These are phyloP conservation scores for Spilarctia lutea DNA, from an alignment of 2,888 invertebrate species.

Conservation along the genomic window DNA sequence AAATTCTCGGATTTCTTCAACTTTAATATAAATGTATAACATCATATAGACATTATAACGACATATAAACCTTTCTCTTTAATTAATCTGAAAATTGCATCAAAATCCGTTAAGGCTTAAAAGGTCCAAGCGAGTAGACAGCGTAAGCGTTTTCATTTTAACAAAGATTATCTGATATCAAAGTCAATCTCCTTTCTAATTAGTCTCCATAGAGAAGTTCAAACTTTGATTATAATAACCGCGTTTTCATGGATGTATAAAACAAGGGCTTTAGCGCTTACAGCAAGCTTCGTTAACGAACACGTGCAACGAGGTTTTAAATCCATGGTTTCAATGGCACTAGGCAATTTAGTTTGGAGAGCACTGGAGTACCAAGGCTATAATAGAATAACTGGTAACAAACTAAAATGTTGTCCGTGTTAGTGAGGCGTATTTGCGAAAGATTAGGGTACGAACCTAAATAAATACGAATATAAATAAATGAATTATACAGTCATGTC, in stretches of 20 bases:
- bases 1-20: too few relatives aligned
- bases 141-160: too few relatives aligned
- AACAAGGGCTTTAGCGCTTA: constrained; percentile 33
- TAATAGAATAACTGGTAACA: not conserved
- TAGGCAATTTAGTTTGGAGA: not conserved
- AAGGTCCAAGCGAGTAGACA: too few relatives aligned
- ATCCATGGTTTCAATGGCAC: constrained; percentile 4
- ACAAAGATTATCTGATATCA: not conserved
- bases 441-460: not conserved
- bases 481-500: not conserved
- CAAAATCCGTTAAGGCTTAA: too few relatives aligned
- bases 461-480: not conserved
- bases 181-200: not conserved
- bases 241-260: not conserved
- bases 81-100: too few relatives aligned
- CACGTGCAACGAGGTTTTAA: constrained; percentile 31
- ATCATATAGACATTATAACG: too few relatives aligned
- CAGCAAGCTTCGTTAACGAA: constrained; percentile 33
- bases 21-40: too few relatives aligned
- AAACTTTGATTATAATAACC: not conserved
- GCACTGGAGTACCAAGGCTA: not conserved
- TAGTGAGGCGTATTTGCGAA: not conserved
- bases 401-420: not conserved
- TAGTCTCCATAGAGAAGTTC: not conserved
- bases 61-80: too few relatives aligned